These are phyloP conservation scores for Nomada fucata DNA, from an alignment of 2,888 invertebrate genomes.

Conservation along the genomic window DNA sequence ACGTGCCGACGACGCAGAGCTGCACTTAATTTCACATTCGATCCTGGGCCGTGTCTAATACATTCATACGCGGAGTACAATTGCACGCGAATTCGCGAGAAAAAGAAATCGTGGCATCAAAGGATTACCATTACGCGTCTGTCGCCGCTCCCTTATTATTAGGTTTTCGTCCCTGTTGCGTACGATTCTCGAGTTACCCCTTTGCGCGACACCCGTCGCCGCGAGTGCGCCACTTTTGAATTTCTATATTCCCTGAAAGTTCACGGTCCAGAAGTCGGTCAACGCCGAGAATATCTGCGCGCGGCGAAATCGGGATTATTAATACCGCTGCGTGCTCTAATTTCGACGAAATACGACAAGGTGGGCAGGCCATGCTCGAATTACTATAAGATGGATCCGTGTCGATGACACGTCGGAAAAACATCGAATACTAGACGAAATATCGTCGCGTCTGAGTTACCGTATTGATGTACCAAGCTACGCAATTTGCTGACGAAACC, in stretches of 20 bases:
- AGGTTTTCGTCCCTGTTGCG: slow-evolving; percentile 5
- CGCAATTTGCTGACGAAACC: too few relatives aligned
- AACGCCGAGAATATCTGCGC: slow-evolving; percentile 64
- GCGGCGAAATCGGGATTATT: slow-evolving; percentile 68
- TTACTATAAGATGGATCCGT: too few relatives aligned
- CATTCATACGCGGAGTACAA: too few relatives aligned
- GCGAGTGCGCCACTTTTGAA: not conserved
- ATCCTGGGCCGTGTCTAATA: too few relatives aligned
- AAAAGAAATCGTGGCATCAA: not conserved
- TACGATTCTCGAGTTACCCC: not conserved
- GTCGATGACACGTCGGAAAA: too few relatives aligned
- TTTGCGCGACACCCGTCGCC: not conserved
- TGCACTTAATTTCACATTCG: too few relatives aligned
- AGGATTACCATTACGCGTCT: not conserved
- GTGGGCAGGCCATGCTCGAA: too few relatives aligned
- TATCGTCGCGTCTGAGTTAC: too few relatives aligned
- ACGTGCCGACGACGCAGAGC: too few relatives aligned
- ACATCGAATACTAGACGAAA: too few relatives aligned
- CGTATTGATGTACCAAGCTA: too few relatives aligned
- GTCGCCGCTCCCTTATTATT: slow-evolving; percentile 9
- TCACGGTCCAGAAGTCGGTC: slow-evolving; percentile 62
- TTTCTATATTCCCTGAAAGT: slow-evolving; percentile 48
- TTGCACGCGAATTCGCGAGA: too few relatives aligned
- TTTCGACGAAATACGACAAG: slow-evolving; percentile 38
- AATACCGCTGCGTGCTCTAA: slow-evolving; percentile 67